A percentile compares a stretch with the other conserved stretches of the same genome.
Evolutionary conservation across 1,140 invertebrate genomes (phyloP).

Genomic region (Lepidurus arcticus): DNA sequence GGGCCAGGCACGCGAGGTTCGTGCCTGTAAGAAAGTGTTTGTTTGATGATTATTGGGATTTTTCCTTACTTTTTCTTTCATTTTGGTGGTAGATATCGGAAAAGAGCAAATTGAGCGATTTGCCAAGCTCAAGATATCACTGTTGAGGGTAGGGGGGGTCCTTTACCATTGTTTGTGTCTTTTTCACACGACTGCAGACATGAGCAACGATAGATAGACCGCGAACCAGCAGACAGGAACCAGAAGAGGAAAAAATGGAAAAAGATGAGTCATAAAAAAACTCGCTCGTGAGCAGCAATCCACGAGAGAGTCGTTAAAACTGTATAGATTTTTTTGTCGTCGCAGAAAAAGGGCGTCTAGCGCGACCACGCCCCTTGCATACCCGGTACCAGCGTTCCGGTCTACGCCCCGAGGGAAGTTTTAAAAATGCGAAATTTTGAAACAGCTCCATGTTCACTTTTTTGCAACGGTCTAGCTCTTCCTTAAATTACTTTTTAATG

Average conservation of each 20-base stretch:
- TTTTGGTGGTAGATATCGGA: not conserved
- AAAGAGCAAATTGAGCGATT: not conserved
- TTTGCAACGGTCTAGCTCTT: not conserved
- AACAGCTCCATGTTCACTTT: not conserved
- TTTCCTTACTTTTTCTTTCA: not conserved
- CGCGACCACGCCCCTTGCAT: not conserved
- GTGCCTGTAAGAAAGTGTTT: not conserved
- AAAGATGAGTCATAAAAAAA: constrained; percentile 4
- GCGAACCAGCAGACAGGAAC: constrained; percentile 7
- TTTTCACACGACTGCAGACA: constrained; percentile 12
- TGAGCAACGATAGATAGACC: not conserved
- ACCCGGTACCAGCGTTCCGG: not conserved
- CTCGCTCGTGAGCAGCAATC: not conserved
- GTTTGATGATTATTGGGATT: not conserved
- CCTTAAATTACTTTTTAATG: no score
- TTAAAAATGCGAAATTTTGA: not conserved
- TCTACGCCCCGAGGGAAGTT: not conserved
- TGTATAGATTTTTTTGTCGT: not conserved
- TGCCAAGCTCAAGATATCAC: not conserved
- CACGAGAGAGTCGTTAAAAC: not conserved
- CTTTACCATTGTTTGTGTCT: not conserved
- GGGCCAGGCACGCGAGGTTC: not conserved
- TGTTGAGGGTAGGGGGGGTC: not conserved
- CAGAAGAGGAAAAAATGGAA: not conserved
- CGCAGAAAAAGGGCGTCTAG: not conserved